These are phyloP conservation scores for honey bee (Apis mellifera) DNA, from an alignment of 1,140 invertebrate species.

Conservation along the genomic window Amel_HAv3.1 CM009931.2:18486001-18486500, in stretches of 20 bases:
- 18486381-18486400: no score
- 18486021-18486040: background rate
- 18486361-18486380: no score
- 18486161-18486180: conserved; percentile 19
- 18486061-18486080: background rate
- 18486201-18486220: conserved; percentile 6
- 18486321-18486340: no score
- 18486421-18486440: no score
- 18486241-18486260: conserved; percentile 36
- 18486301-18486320: no score
- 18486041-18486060: background rate
- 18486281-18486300: background rate
- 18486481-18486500: no score
- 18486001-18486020: background rate
- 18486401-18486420: no score
- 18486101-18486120: background rate
- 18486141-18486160: conserved; percentile 35
- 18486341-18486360: no score
- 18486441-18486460: no score
- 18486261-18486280: background rate
- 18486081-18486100: background rate
- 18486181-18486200: conserved; percentile 6
- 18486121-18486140: conserved; percentile 20
- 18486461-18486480: no score
- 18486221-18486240: conserved; percentile 43